A percentile compares a stretch with the other conserved stretches of the same genome.
phyloP scores from a whole-genome alignment of 1,140 invertebrate species.

The Panonychus citri region DNA sequence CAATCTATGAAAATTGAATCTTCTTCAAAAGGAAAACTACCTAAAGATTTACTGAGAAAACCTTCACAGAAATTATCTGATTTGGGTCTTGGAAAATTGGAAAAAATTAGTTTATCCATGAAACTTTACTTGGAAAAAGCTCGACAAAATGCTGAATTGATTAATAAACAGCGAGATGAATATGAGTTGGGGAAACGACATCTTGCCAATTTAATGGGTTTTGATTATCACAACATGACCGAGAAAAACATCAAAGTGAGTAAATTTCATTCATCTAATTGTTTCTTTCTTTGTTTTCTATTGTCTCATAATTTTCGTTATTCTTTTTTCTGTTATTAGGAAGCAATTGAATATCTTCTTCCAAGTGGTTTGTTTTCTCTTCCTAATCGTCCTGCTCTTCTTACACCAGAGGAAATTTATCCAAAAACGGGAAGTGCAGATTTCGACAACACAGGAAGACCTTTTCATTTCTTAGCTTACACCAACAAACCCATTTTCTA shows the following conservation, averaged over 20 bases:
- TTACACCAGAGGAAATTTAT: constrained; percentile 54
- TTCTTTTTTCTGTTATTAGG: constrained; percentile 25
- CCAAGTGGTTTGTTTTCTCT: constrained; percentile 66
- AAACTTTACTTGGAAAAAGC: constrained; percentile 57
- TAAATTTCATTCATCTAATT: not conserved
- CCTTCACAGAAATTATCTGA: not conserved
- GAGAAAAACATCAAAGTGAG: constrained; percentile 64
- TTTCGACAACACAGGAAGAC: constrained; percentile 66
- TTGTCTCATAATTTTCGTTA: not conserved
- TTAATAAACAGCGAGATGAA: constrained; percentile 50
- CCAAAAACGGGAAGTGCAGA: constrained; percentile 44
- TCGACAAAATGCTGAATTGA: constrained; percentile 53
- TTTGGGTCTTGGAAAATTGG: constrained; percentile 7
- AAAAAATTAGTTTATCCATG: constrained; percentile 53
- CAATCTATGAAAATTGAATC: no score
- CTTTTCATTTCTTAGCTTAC: constrained; percentile 70
- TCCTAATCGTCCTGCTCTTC: constrained; percentile 55
- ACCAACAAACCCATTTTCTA: constrained; percentile 62
- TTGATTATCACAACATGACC: constrained; percentile 59
- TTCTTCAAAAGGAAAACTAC: no score
- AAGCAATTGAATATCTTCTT: constrained; percentile 68
- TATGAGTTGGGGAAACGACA: constrained; percentile 79
- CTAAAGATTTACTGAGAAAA: not conserved
- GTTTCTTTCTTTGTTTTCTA: no score
- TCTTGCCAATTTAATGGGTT: constrained; percentile 95